Evolutionary conservation across 2,797 vertebrate genomes (phyloP), one percentile per base, ranked within the genome.

Genomic region (Acipenser transmontanus): DNA sequence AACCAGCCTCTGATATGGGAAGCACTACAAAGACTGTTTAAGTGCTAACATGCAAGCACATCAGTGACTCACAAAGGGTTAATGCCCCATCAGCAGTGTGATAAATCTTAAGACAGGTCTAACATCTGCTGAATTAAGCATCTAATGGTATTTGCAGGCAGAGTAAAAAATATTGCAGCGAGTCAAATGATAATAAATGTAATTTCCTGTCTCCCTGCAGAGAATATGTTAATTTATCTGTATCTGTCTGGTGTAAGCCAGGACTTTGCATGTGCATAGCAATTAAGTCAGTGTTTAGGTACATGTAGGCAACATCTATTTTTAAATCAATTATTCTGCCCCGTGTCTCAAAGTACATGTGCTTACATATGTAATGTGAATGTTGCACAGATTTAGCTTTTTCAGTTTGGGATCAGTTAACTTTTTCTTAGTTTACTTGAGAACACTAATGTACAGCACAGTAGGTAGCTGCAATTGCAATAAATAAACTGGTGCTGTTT

Each of bases 131-230:
- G 1, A 1, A 0, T 65, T 63, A 50, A 8, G 66, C 67, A 70
- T 72, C 14, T 63, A 62, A 66, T 68, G 57, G 56, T 57, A 65
- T 78, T 77, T 80, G 66, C 56, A 59, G 34, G 7, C 62, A 62
- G 62, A 6, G 49, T 69, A 49, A 69, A 63, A 68, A 61, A 68
- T 68, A 56, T 52, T 51, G 7, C 9, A 2, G 0, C 61, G 49
- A 57, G 2, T 49, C 49, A 66, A 65, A 74, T 47, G n/a, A 60
- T 71, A 73, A 71, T 64, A 75, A 75, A 75, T 59, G 7, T 47
- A 72, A 67, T 74, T 52, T 64, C 52, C 11, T 50, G 17, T 69
- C 63, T 8, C 13, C 4, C 1, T 70, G 51, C 49, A 8, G 59
- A 69, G 50, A 8, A 59, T 69, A 52, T 60, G 72, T 57, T 68